Percentiles rank a stretch among this genome's conserved stretches.
Evolutionary conservation across 2,113 vertebrate species (phyloP).

Genomic region (Litocranius walleri): DNA sequence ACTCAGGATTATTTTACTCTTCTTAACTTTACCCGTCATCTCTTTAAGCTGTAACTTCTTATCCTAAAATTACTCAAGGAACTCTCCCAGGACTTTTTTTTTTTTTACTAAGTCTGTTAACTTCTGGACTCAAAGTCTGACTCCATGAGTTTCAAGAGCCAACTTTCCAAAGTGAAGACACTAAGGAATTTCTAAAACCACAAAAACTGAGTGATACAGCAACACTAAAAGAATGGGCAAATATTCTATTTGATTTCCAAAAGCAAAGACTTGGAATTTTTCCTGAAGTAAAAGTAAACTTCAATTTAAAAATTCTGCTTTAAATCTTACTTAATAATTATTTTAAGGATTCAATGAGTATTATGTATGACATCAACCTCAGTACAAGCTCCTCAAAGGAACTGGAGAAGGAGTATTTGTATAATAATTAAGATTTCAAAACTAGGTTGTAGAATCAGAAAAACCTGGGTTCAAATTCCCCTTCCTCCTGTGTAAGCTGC

Average conservation of each 20-base stretch:
- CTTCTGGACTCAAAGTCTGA: neutral
- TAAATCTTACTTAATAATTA: constrained; percentile 1
- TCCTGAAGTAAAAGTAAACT: constrained; percentile 41
- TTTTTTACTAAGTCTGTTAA: neutral
- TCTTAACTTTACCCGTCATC: neutral
- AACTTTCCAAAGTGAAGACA: constrained; percentile 20
- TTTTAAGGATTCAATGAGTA: neutral
- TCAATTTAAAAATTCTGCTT: constrained; percentile 16
- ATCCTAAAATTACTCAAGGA: neutral
- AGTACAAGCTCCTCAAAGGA: neutral
- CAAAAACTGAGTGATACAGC: neutral
- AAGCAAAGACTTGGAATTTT: neutral
- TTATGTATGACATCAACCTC: neutral
- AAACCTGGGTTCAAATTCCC: neutral
- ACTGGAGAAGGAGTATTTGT: neutral
- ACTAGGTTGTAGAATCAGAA: constrained; percentile 19
- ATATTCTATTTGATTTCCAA: neutral
- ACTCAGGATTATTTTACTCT: neutral
- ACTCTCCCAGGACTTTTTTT: neutral
- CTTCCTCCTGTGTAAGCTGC: neutral
- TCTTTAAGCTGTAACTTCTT: constrained; percentile 10
- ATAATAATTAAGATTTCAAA: neutral
- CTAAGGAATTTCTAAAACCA: constrained; percentile 42
- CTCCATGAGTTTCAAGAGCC: neutral
- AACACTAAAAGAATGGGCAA: constrained; percentile 17